phyloP scores from a whole-genome alignment of 2,888 invertebrate species.

The Hydraecia micacea region DNA sequence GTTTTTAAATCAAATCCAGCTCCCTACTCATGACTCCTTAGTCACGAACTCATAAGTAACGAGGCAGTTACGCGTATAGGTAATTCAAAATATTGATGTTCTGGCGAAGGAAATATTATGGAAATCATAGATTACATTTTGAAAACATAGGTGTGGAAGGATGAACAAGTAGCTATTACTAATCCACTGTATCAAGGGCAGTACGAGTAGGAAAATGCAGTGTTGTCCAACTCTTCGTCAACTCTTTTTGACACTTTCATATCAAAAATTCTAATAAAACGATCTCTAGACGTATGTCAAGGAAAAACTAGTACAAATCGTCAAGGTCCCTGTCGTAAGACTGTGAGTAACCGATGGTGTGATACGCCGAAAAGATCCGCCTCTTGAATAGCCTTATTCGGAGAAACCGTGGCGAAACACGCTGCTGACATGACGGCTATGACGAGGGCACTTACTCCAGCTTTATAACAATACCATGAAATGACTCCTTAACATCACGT shows the following conservation, averaged over 20 bases:
- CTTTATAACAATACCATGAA: conserved; percentile 42
- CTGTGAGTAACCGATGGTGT: conserved; percentile 72
- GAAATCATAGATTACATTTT: background rate
- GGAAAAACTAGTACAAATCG: conserved; percentile 32
- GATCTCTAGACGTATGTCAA: conserved; percentile 16
- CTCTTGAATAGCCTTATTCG: conserved; percentile 79
- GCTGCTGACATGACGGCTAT: conserved; percentile 51
- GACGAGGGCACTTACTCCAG: conserved; percentile 50
- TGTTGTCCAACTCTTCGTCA: background rate
- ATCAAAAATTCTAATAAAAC: background rate
- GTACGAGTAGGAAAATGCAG: too few species aligned
- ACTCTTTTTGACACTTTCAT: background rate
- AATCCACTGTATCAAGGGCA: background rate
- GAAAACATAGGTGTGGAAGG: background rate
- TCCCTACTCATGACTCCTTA: background rate
- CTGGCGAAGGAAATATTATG: conserved; percentile 14
- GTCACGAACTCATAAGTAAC: conserved; percentile 2
- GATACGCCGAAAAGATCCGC: conserved; percentile 75
- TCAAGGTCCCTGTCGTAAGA: conserved; percentile 76
- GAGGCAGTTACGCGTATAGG: background rate
- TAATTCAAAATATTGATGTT: conserved; percentile 28
- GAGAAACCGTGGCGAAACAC: conserved; percentile 76
- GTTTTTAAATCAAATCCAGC: background rate
- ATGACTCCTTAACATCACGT: conserved; percentile 25
- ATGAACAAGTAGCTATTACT: background rate